These are phyloP conservation scores for Sparidentex hasta DNA, from an alignment of 2,797 vertebrate species.

Conservation along the genomic window DNA sequence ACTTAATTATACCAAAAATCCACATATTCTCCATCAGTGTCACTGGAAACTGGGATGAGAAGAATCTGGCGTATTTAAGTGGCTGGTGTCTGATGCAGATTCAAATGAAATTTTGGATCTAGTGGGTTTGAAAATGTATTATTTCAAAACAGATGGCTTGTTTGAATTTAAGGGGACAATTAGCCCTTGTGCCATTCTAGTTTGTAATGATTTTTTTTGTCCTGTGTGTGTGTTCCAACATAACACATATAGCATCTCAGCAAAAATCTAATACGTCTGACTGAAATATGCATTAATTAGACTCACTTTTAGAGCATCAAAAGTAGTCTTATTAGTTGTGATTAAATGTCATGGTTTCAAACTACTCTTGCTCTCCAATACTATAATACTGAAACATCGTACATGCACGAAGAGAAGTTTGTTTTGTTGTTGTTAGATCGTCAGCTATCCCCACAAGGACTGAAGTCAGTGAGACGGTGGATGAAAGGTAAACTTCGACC, in stretches of 20 bases:
- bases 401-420: conserved; percentile 14
- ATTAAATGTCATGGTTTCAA: conserved; percentile 3
- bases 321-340: background rate
- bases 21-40: background rate
- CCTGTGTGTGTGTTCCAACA: background rate
- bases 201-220: background rate
- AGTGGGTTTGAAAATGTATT: too few species aligned
- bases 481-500: conserved; percentile 67
- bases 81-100: too few species aligned
- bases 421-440: conserved; percentile 30
- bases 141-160: too few species aligned
- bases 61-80: too few species aligned
- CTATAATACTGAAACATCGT: background rate
- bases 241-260: too few species aligned
- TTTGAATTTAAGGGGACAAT: too few species aligned
- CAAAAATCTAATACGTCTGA: too few species aligned
- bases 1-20: background rate
- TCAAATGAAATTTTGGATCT: too few species aligned
- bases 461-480: conserved; percentile 33
- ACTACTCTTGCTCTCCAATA: background rate
- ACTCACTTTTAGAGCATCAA: background rate
- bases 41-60: background rate
- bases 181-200: too few species aligned
- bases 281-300: background rate
- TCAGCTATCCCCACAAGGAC: conserved; percentile 10